A percentile compares a stretch with the other conserved stretches of the same genome.
Conservation (phyloP, 2,888 invertebrate genomes). For the Carabus problematicus region DNA sequence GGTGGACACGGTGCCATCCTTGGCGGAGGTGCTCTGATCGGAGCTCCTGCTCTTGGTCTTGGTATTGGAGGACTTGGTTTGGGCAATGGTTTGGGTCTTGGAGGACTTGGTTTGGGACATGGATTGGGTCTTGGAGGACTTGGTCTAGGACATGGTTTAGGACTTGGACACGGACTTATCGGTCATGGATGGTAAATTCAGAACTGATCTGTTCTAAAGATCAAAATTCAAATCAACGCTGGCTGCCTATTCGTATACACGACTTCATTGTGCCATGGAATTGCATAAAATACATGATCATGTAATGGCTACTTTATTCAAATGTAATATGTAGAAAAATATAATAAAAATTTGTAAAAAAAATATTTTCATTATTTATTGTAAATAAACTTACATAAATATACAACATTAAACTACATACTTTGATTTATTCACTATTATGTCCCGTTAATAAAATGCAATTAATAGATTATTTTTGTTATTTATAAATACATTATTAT, state of each 20-base stretch:
- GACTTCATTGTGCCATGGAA: background rate
- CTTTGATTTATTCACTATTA: too few species aligned
- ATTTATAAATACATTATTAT: too few species aligned
- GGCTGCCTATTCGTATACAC: constrained; percentile 1
- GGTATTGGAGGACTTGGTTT: constrained; percentile 33
- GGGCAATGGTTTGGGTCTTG: constrained; percentile 41
- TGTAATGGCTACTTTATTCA: background rate
- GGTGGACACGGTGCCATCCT: constrained; percentile 31
- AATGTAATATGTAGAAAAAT: too few species aligned
- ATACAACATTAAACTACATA: too few species aligned
- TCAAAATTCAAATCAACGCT: constrained; percentile 2
- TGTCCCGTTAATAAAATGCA: too few species aligned
- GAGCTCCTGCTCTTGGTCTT: constrained; percentile 20
- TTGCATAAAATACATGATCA: constrained; percentile 7
- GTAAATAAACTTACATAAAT: too few species aligned
- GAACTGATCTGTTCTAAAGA: background rate
- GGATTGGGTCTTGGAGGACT: constrained; percentile 43
- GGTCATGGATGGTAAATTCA: constrained; percentile 9
- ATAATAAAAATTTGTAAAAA: too few species aligned
- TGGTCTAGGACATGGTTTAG: constrained; percentile 34
- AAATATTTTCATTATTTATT: too few species aligned
- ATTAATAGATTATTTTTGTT: too few species aligned
- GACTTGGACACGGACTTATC: background rate
- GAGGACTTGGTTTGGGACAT: constrained; percentile 41
- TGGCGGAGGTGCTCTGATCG: constrained; percentile 25